Base-by-base conservation (phyloP, 2,888 invertebrate species). In the Drosophila ustulata region DNA sequence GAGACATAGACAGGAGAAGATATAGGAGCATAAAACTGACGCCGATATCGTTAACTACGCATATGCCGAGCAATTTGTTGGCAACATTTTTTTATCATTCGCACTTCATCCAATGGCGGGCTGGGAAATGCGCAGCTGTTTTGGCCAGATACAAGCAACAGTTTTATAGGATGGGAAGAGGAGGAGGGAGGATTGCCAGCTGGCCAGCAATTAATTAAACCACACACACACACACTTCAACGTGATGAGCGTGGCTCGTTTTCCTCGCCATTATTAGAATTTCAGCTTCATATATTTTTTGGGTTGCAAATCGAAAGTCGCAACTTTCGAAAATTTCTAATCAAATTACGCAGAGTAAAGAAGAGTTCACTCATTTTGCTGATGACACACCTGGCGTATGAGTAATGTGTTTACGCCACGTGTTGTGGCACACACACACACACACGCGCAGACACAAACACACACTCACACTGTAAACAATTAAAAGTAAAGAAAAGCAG, bases 41-140 rank as follows among this genome's bases (percentile, higher is more conserved):
- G 65, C 63, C 53, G 61, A 56, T 50, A 57, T 37, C 47, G 43
- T 9, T 50, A 74, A 58, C 61, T 71, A 66, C 65, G 55, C 50
- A 37, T 57, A 51, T 59, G 61, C 28, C 59, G 46, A 52, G 61
- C 68, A 59, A 70, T 75, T 72, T 67, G 67, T 70, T 75, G 61
- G 50, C 53, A n/a, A n/a, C 45, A 45, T 30, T 13, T 55, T 55
- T 65, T 65, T 79, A 66, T 68, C 71, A 64, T 68, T 61, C 62
- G 56, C 55, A 64, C 39, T 76, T 71, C 56, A 43, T 47, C 55
- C 39, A 28, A 61, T 25, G 37, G 47, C 43, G 18, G 25, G 47
- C 69, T 82, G 82, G 47, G 82, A 82, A 86, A 69, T 56, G 57
- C 66, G 66, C 82, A 88, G 83, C 89, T 82, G 82, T 70, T 85